These are phyloP conservation scores for Drosophila tropicalis DNA, from an alignment of 1,140 invertebrate species.

Conservation along the genomic window DNA sequence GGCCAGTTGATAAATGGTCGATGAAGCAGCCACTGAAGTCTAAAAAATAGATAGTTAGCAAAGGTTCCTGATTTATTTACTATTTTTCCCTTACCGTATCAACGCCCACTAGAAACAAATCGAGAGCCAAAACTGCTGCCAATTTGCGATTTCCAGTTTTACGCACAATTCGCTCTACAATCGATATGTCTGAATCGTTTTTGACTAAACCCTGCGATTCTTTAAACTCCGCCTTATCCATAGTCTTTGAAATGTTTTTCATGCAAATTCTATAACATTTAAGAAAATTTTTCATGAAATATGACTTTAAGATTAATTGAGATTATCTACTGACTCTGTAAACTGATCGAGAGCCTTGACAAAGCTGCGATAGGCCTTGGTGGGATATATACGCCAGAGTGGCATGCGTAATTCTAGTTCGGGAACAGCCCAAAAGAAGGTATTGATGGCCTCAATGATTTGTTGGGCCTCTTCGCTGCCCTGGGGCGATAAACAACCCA, in stretches of 20 bases:
- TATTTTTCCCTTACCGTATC: constrained; percentile 88
- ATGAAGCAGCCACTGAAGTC: constrained; percentile 92
- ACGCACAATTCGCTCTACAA: constrained; percentile 86
- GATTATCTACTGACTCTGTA: constrained; percentile 85
- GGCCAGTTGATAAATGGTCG: constrained; percentile 91
- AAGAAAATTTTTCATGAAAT: constrained; percentile 16
- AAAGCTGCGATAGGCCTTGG: constrained; percentile 89
- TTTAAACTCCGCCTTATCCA: constrained; percentile 84
- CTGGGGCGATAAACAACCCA: constrained; percentile 89
- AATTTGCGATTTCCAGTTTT: constrained; percentile 87
- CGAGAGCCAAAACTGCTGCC: constrained; percentile 90
- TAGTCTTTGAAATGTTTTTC: constrained; percentile 85
- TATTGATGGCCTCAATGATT: constrained; percentile 91
- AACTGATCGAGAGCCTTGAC: constrained; percentile 89
- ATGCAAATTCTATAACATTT: constrained; percentile 85
- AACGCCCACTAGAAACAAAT: constrained; percentile 93
- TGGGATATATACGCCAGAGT: constrained; percentile 91
- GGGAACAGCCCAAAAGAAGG: constrained; percentile 91
- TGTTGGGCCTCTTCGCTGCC: constrained; percentile 87
- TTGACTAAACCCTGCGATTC: constrained; percentile 63
- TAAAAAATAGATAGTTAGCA: constrained; percentile 61
- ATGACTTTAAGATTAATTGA: not conserved
- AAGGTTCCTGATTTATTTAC: not conserved
- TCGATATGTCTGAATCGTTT: constrained; percentile 84
- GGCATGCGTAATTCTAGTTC: constrained; percentile 91